phyloP scores from a whole-genome alignment of 2,888 invertebrate species.

The Embidobia sp. region DNA sequence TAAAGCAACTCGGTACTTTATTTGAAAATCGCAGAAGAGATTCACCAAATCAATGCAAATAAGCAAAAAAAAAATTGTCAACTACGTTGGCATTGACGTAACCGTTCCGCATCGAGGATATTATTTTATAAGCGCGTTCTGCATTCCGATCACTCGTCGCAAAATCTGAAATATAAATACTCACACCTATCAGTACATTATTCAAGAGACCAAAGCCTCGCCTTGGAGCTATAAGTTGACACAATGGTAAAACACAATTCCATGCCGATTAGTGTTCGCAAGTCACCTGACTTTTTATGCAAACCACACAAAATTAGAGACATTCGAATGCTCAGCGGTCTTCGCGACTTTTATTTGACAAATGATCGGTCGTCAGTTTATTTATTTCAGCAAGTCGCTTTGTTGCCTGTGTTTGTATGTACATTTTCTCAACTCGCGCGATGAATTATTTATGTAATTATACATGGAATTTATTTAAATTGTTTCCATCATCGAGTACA shows the following conservation, averaged over 20 bases:
- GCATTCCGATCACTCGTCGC: slow-evolving; percentile 29
- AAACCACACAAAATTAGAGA: slow-evolving; percentile 10
- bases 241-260: slow-evolving; percentile 35
- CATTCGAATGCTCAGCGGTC: too few species aligned
- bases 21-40: not conserved
- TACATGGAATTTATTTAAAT: slow-evolving; percentile 52
- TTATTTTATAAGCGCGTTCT: slow-evolving; percentile 25
- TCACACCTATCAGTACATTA: slow-evolving; percentile 32
- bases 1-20: too few species aligned
- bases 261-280: slow-evolving; percentile 13
- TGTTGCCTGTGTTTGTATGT: not conserved
- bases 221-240: slow-evolving; percentile 18
- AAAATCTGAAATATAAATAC: slow-evolving; percentile 52
- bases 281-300: slow-evolving; percentile 16
- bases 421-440: slow-evolving; percentile 28
- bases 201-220: slow-evolving; percentile 41
- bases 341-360: slow-evolving; percentile 29
- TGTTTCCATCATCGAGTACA: slow-evolving; percentile 8
- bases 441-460: slow-evolving; percentile 54
- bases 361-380: too few species aligned
- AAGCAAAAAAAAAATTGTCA: not conserved
- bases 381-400: not conserved
- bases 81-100: slow-evolving; percentile 28
- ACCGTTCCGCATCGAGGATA: slow-evolving; percentile 1
- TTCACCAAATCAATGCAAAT: not conserved